A percentile compares a stretch with the other conserved stretches of the same genome.
These are phyloP conservation scores for Osedax fenrisi DNA, from an alignment of 2,888 invertebrate species.

Conservation along the genomic window DNA sequence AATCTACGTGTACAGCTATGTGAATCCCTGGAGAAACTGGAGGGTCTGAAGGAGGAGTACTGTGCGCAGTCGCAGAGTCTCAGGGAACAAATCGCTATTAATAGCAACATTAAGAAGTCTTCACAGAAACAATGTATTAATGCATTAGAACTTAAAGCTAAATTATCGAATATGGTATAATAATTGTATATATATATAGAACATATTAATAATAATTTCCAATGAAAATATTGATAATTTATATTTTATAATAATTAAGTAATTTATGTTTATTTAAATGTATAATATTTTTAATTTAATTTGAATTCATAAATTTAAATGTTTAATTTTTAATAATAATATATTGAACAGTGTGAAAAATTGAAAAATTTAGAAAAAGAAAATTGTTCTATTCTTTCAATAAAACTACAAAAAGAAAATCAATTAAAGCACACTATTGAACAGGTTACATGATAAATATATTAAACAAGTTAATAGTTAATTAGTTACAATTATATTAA, in stretches of 20 bases:
- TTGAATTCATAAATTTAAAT: neutral
- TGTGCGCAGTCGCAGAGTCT: neutral
- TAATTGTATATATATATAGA: no score
- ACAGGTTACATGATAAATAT: neutral
- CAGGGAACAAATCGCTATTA: neutral
- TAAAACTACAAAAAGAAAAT: neutral
- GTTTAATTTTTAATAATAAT: neutral
- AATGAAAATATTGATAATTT: neutral
- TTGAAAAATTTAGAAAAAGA: neutral
- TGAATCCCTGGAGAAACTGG: neutral
- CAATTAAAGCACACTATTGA: neutral
- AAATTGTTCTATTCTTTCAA: neutral
- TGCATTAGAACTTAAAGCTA: neutral
- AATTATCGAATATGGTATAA: neutral
- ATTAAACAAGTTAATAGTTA: neutral
- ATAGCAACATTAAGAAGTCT: neutral
- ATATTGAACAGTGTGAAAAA: neutral
- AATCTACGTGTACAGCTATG: neutral
- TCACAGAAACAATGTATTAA: neutral
- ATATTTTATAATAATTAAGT: neutral
- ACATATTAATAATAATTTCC: neutral
- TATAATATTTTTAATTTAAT: neutral
- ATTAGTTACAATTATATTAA: neutral
- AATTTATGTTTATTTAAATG: neutral
- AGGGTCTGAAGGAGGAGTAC: neutral